Evolutionary conservation across 2,888 invertebrate species (phyloP), one percentile per base, ranked within the genome.

Genomic region (Drosophila meridionalis): DNA sequence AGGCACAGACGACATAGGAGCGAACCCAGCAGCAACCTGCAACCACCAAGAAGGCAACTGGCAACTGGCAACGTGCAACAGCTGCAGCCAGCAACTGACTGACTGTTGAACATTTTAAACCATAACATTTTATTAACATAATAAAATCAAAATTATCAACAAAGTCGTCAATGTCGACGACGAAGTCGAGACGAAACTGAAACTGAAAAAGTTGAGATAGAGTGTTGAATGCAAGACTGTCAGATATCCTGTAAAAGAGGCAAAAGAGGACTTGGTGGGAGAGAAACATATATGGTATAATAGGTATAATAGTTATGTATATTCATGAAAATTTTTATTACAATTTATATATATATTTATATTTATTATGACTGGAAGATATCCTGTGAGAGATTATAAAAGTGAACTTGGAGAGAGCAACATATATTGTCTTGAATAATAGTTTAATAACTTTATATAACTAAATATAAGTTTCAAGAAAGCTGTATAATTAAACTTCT

Each of bases 91-190:
- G 30, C 56, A 52, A 76, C 79, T 76, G 83, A 76, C 57, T 63
- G 75, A 85, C 76, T 76, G 88, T 76, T 88, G 84, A 87, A 87
- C 90, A 90, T 87, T 90, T 87, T 89, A 90, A 92, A 90, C 89
- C 88, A 92, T 92, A 92, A 92, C 90, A 92, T 92, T 92, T 92
- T 91, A 92, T 92, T 91, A 87, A 87, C 83, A 84, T 90, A 92
- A 92, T 92, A 92, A 92, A 92, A 91, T 92, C 92, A 91, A 91
- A 88, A 92, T 89, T 87, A 91, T 90, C 89, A 88, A 90, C 90
- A 88, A 88, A 90, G 87, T 88, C 87, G 87, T 88, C 87, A 88
- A 88, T 90, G 90, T 88, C 90, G 65, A 61, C 73, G 73, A 64
- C 63, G 65, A 62, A 61, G 65, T 48, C 68, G 38, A 70, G 69